Evolutionary conservation across 2,797 vertebrate genomes (phyloP), one percentile per base, ranked within the genome.

Genomic region (Tamandua tetradactyla): DNA sequence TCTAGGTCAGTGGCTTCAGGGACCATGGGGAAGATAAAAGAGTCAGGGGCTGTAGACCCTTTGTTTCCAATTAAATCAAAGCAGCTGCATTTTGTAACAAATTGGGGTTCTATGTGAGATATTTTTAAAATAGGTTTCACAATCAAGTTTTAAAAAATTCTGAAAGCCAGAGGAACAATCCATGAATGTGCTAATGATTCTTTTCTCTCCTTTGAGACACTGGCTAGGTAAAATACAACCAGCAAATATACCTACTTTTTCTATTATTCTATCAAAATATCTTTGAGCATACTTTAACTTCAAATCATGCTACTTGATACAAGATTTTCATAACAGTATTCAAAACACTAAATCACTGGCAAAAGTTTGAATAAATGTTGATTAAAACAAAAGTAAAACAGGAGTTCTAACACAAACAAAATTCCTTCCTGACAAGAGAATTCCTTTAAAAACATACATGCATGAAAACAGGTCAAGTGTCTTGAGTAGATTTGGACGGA

Each of bases 311-410:
- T 44, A 69, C 13, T 52, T 80, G 30, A 76, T 49, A 61, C 1
- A 47, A 78, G 25, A 52, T 59, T 84, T 94, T 94, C 40, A 61
- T 92, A 93, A 64, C 9, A 12, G 14, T 84, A 47, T 68, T 87
- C 89, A 80, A 79, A 90, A 93, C 30, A 91, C 47, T 75, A 80
- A 62, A 20, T 78, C 32, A 61, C 2, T 84, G n/a, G 23, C 32
- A 93, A 84, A 85, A 68, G 8, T 15, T 74, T 87, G 35, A 92
- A 55, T 78, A 92, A 66, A 72, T 30, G 15, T 25, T 75, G 3
- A 62, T 80, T 32, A 30, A 93, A 90, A 84, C 15, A 80, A 75
- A 76, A 71, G 40, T 55, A 55, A 95, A 91, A 44, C 12, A 49
- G 35, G 7, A 69, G 59, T 82, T 37, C 20, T 69, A 37, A 69